Base-by-base conservation (phyloP, 2,888 invertebrate genomes). In the Mechanitis messenoides region DNA sequence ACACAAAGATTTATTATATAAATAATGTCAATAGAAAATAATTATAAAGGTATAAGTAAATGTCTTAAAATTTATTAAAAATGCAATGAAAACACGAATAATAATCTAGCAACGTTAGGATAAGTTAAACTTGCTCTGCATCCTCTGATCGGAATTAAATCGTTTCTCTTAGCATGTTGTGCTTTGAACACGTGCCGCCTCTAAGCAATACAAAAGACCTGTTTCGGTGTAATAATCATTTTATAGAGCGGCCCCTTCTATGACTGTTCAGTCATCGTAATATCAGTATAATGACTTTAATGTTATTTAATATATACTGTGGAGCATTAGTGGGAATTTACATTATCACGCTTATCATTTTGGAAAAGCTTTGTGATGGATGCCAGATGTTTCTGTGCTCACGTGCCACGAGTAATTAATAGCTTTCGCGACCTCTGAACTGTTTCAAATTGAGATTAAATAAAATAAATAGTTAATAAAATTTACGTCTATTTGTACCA, bases 271-370 rank as follows among this genome's bases (percentile, higher is more conserved):
- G 65, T 74, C 73, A 77, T 78, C 75, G 77, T 85, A 82, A 85
- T 84, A 80, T 77, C 76, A 67, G 74, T 74, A 77, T 85, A 84
- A 85, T 84, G 78, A 78, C 76, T 80, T 77, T 68, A 81, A 80
- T 84, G 81, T 81, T 84, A 82, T 87, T 84, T 81, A 84, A 87
- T 81, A 78, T 76, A 77, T 71, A 72, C 82, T 82, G 85, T 85
- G 81, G 80, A 80, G 80, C 80, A 83, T 85, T 84, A 81, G 79
- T 76, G 78, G 74, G 75, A 76, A 76, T 74, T 78, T 76, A 74
- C 76, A 74, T 83, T 85, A 87, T 87, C 86, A 81, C 77, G 81
- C 79, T 84, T 85, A 87, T 88, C 87, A 85, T 75, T 81, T 81
- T 77, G 73, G 78, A 83, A 85, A 83, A 79, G 76, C 80, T 78